phyloP scores from a whole-genome alignment of 2,888 invertebrate genomes.

The Xanthorhoe designata region DNA sequence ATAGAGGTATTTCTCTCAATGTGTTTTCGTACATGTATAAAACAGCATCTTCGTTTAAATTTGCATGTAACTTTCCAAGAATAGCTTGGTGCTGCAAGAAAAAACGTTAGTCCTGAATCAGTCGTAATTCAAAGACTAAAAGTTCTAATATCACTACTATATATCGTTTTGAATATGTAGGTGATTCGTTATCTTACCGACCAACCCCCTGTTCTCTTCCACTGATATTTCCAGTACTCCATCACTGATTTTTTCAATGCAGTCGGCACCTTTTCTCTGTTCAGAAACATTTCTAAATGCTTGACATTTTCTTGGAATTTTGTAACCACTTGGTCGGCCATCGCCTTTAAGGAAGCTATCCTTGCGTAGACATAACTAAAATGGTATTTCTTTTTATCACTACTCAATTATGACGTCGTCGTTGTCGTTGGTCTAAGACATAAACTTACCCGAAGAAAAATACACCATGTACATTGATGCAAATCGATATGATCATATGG shows the following conservation, averaged over 20 bases:
- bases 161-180: neutral
- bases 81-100: slow-evolving; percentile 74
- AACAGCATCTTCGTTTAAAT: slow-evolving; percentile 83
- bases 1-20: slow-evolving; percentile 80
- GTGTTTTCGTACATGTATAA: slow-evolving; percentile 83
- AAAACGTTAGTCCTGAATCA: neutral
- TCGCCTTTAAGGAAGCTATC: slow-evolving; percentile 79
- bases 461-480: slow-evolving; percentile 74
- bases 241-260: slow-evolving; percentile 66
- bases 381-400: slow-evolving; percentile 14
- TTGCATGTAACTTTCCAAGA: slow-evolving; percentile 80
- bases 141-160: neutral
- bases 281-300: slow-evolving; percentile 75
- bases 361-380: slow-evolving; percentile 77
- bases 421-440: neutral
- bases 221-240: slow-evolving; percentile 81
- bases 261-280: slow-evolving; percentile 72
- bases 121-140: neutral
- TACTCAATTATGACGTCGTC: no score
- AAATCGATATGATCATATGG: slow-evolving; percentile 74
- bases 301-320: slow-evolving; percentile 78
- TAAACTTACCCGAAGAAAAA: slow-evolving; percentile 77
- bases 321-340: slow-evolving; percentile 77
- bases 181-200: slow-evolving; percentile 72
- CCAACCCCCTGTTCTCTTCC: slow-evolving; percentile 82